Evolutionary conservation across 2,113 vertebrate genomes (phyloP).

Genomic region (Phoxinus phoxinus): DNA sequence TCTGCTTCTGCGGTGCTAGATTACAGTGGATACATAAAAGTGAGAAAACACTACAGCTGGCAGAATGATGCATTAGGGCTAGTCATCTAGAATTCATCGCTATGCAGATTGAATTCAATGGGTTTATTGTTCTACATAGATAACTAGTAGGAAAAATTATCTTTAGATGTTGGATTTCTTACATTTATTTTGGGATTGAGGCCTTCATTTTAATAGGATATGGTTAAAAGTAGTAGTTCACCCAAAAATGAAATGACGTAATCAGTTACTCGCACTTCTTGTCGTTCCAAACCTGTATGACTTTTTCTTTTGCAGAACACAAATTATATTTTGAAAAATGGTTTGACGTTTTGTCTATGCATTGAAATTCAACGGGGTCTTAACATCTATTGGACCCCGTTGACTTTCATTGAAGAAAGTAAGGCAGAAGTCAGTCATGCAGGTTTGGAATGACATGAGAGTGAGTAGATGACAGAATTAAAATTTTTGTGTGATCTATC

Average conservation of each 20-base stretch:
- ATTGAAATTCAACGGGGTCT: neutral
- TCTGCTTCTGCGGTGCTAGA: neutral
- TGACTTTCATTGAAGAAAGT: neutral
- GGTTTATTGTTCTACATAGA: constrained; percentile 15
- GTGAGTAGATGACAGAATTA: neutral
- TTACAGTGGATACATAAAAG: constrained; percentile 28
- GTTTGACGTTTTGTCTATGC: neutral
- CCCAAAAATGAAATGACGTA: neutral
- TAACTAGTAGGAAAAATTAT: neutral
- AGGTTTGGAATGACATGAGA: neutral
- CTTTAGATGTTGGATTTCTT: neutral
- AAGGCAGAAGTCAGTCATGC: neutral
- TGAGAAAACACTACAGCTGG: constrained; percentile 18
- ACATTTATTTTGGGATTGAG: neutral
- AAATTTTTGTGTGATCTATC: neutral
- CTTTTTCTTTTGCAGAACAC: neutral
- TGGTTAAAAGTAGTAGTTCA: neutral
- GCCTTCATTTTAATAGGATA: neutral
- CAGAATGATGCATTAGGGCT: constrained; percentile 30
- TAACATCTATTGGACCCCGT: neutral
- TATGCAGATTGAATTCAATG: neutral
- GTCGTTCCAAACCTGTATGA: neutral
- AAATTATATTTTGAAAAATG: neutral
- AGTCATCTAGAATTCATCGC: constrained; percentile 30
- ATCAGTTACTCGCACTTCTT: neutral